Conservation (phyloP, 1,140 invertebrate genomes). For the Formica selysi region DNA sequence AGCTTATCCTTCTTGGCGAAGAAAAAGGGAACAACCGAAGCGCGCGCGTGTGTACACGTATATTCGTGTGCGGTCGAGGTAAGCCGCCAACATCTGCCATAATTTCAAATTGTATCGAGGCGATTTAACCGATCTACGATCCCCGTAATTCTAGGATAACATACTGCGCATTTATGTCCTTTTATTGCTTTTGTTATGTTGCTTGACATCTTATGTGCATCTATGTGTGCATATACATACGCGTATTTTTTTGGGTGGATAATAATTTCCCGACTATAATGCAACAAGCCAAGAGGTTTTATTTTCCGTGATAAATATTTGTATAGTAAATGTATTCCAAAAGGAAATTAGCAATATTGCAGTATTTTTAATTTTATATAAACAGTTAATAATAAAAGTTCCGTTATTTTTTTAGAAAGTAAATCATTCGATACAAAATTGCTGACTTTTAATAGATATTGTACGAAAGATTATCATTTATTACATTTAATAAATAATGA, state of each 20-base stretch:
- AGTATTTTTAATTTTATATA: neutral
- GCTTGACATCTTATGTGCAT: neutral
- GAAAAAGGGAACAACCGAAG: slow-evolving; percentile 32
- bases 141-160: slow-evolving; percentile 60
- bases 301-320: slow-evolving; percentile 19
- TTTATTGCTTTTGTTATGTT: slow-evolving; percentile 38
- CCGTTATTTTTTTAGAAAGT: too few species aligned
- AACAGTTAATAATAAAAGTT: neutral
- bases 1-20: slow-evolving; percentile 7
- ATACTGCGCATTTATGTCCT: slow-evolving; percentile 20
- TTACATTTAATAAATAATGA: too few species aligned
- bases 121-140: slow-evolving; percentile 59
- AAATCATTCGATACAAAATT: too few species aligned
- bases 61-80: slow-evolving; percentile 11
- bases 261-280: neutral
- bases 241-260: neutral
- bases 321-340: neutral
- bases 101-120: slow-evolving; percentile 62
- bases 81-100: slow-evolving; percentile 47
- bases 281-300: neutral
- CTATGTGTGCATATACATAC: neutral
- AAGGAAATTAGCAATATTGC: neutral
- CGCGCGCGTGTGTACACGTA: slow-evolving; percentile 19
- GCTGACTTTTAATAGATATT: too few species aligned
- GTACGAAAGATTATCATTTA: too few species aligned